Conservation (phyloP, 92 coral and sea anemone genomes). For the Phenganax stokvisi region DNA sequence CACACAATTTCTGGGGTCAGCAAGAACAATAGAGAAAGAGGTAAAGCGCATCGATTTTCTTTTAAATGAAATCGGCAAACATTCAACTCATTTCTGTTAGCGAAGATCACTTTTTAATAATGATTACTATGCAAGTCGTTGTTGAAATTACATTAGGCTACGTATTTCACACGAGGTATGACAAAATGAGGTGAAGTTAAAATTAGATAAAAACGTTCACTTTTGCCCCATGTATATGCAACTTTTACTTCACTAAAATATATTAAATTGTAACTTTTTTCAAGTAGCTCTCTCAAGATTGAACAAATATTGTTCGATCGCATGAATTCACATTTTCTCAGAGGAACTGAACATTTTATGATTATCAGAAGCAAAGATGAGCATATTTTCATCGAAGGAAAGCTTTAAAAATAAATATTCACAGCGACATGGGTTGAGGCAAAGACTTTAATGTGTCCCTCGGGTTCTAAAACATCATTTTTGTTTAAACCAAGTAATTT, state of each 20-base stretch:
- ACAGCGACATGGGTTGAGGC: neutral
- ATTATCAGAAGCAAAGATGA: no score
- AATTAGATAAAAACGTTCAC: neutral
- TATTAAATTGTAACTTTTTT: slow-evolving; percentile 8
- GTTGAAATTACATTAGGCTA: neutral
- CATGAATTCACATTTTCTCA: no score
- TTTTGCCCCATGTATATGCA: neutral
- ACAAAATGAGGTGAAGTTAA: neutral
- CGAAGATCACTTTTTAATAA: slow-evolving; percentile 9
- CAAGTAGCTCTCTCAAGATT: neutral
- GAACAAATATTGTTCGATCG: neutral
- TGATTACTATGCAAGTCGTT: slow-evolving; percentile 7
- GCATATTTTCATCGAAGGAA: no score
- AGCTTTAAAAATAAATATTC: neutral
- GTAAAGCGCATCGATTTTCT: slow-evolving; percentile 39
- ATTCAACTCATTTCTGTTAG: slow-evolving; percentile 27
- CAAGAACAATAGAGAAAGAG: slow-evolving; percentile 38
- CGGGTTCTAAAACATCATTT: neutral
- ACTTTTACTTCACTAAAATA: neutral
- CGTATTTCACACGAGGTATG: neutral
- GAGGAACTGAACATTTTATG: no score
- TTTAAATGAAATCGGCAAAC: slow-evolving; percentile 36
- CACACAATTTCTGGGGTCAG: slow-evolving; percentile 31
- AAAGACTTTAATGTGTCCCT: neutral
- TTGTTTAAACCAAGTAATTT: neutral